Base-by-base conservation (phyloP, 2,113 vertebrate genomes). In the Ciconia boyciana region DNA sequence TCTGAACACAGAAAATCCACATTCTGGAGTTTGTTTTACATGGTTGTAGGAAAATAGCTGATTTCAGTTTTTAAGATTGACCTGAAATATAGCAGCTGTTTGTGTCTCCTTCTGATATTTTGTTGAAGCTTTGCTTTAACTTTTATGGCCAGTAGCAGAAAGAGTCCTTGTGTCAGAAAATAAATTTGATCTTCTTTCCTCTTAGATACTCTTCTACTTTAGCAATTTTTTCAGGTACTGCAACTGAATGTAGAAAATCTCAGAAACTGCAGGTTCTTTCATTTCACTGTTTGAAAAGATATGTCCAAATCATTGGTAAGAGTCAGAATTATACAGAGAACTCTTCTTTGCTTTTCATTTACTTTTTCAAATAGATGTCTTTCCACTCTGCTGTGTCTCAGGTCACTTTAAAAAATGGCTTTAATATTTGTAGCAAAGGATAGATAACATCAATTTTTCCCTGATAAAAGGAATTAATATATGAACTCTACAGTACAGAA, bases 401-500 rank as follows among this genome's bases (percentile, higher is more conserved):
- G 83, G 72, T 94, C 88, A 84, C 34, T 71, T 92, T 93, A 96
- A 97, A 97, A 96, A 98, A 93, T 83, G 57, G 43, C 77, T 96
- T 95, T 95, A 95, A 92, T 97, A 96, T 94, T 97, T 93, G 89
- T 87, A 91, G 80, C 81, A 91, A 89, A 89, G 34, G 29, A 55
- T 22, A 86, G 61, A 91, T 93, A 94, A 19, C 54, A 89, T 92
- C 49, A 87, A 13, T 90, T 89, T 90, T 85, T 57, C 88, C 71
- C 52, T 49, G 34, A 90, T 95, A 77, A 94, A 97, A 94, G 22
- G 79, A 95, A 92, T 97, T 90, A 92, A 92, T 95, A 52, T 31
- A 83, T 64, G 65, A 96, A 82, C 18, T 74, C 18, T n/a, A 43
- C 54, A 69, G 20, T n/a, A 52, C 5, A 65, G 80, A 96, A 90